These are phyloP conservation scores for Vultur gryphus DNA, from an alignment of 2,797 vertebrate species.

Conservation along the genomic window DNA sequence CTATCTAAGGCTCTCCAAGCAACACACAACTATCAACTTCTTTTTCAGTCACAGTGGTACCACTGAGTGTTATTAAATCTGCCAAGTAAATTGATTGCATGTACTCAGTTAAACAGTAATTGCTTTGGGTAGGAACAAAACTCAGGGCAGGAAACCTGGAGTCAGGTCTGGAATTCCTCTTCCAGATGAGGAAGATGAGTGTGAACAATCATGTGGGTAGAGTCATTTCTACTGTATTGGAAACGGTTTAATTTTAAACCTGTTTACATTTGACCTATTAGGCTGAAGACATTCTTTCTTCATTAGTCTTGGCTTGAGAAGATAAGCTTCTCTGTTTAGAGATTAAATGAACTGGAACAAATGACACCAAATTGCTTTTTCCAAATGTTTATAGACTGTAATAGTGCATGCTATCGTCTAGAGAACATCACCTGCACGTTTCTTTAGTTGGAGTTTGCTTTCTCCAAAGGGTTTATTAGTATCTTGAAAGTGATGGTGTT, in stretches of 20 bases:
- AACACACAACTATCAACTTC: background rate
- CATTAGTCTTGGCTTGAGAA: conserved; percentile 10
- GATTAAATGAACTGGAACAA: conserved; percentile 11
- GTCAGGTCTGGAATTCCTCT: background rate
- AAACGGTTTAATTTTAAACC: background rate
- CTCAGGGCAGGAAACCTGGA: background rate
- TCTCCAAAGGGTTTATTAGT: background rate
- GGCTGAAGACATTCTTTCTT: background rate
- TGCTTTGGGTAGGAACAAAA: background rate
- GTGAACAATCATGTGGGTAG: background rate
- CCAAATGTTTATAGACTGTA: background rate
- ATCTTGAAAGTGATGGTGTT: background rate
- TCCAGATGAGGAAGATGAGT: background rate
- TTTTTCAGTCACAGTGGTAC: background rate
- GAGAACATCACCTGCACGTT: background rate
- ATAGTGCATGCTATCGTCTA: background rate
- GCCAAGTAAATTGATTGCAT: background rate
- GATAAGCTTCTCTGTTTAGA: background rate
- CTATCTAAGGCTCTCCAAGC: background rate
- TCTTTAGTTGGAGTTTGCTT: background rate
- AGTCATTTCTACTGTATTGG: background rate
- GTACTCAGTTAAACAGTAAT: background rate
- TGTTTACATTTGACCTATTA: background rate
- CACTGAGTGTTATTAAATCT: background rate
- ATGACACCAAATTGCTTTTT: background rate